Percentiles rank a stretch among this genome's conserved stretches.
Conservation (phyloP, 2,797 vertebrate genomes). For the Phrynocephalus vlangalii region DNA sequence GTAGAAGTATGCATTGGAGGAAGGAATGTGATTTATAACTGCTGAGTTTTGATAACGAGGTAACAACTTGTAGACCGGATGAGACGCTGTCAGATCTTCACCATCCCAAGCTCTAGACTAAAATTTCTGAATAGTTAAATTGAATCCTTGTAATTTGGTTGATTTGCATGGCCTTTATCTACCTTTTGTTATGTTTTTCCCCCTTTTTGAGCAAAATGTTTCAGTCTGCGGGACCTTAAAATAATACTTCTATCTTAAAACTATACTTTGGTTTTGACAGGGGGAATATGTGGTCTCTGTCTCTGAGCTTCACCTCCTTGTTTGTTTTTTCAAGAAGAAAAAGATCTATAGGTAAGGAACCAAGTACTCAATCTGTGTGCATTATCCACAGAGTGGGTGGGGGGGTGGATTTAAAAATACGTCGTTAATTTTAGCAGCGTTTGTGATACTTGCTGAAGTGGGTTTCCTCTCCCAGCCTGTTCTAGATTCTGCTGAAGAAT, state of each 20-base stretch:
- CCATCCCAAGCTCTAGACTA: neutral
- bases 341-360: constrained; percentile 83
- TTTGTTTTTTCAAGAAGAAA: constrained; percentile 90
- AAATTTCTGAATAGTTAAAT: neutral
- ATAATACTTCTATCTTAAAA: neutral
- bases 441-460: neutral
- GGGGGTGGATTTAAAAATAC: no score
- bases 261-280: constrained; percentile 71
- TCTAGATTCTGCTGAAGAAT: neutral
- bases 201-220: neutral
- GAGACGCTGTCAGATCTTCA: no score
- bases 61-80: neutral
- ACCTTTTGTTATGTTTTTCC: neutral
- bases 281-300: constrained; percentile 87
- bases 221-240: neutral
- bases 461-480: neutral
- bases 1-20: no score
- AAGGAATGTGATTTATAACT: no score
- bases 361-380: neutral
- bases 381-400: no score
- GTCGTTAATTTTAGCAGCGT: no score
- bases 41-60: no score
- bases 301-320: constrained; percentile 78
- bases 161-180: no score
- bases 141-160: neutral